These are phyloP conservation scores for Oscheius sp. DNA, from an alignment of 2,888 invertebrate genomes.

Conservation along the genomic window DNA sequence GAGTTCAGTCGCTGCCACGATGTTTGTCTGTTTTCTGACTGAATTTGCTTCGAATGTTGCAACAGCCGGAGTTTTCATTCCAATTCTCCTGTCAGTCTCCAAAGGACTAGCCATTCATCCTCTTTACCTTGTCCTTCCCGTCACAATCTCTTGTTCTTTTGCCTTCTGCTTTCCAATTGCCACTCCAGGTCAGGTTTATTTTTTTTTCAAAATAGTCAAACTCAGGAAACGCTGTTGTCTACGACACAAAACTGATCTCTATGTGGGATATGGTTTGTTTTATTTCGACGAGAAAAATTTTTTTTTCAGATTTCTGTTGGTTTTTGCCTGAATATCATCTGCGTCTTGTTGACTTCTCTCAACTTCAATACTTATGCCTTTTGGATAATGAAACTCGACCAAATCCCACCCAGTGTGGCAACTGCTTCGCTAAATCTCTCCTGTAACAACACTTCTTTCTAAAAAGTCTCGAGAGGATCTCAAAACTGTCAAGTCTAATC, in stretches of 20 bases:
- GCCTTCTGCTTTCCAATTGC: slow-evolving; percentile 75
- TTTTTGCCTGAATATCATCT: slow-evolving; percentile 47
- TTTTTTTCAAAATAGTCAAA: no score
- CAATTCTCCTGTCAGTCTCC: slow-evolving; percentile 34
- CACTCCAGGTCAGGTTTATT: no score
- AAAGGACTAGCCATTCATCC: slow-evolving; percentile 56
- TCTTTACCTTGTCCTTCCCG: slow-evolving; percentile 70
- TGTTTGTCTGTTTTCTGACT: slow-evolving; percentile 47
- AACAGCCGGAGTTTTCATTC: slow-evolving; percentile 57
- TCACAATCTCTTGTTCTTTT: slow-evolving; percentile 70
- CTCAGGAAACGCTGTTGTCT: slow-evolving; percentile 75
- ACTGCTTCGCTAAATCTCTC: no score
- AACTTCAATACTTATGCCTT: slow-evolving; percentile 53
- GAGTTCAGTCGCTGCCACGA: slow-evolving; percentile 40
- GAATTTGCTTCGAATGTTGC: slow-evolving; percentile 57
- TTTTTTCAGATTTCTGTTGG: slow-evolving; percentile 44
- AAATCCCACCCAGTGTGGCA: background rate
- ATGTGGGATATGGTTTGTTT: slow-evolving; percentile 42
- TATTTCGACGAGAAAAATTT: background rate
- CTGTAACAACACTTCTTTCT: no score
- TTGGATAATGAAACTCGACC: slow-evolving; percentile 41
- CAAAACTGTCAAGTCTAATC: no score
- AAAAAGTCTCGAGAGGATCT: no score
- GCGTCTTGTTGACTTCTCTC: slow-evolving; percentile 46
- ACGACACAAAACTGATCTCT: slow-evolving; percentile 49